phyloP scores from a whole-genome alignment of 2,113 vertebrate species.

The Chloebia gouldiae region DNA sequence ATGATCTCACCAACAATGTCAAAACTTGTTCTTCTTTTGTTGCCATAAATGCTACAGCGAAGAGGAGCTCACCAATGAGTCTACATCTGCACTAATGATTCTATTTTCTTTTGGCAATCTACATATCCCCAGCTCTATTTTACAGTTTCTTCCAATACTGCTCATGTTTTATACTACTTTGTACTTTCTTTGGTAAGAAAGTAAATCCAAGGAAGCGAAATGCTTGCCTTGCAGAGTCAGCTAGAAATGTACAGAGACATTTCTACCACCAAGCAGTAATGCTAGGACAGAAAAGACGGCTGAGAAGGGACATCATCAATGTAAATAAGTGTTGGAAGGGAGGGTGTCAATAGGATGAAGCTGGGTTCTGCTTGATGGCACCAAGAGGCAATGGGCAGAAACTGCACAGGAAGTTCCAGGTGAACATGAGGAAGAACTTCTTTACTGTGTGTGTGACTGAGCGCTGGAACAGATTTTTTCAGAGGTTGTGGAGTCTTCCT shows the following conservation, averaged over 20 bases:
- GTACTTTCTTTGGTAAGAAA: neutral
- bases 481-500: neutral
- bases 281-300: neutral
- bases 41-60: neutral
- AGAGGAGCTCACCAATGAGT: neutral
- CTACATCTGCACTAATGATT: neutral
- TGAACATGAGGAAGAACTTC: neutral
- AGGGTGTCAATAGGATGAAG: neutral
- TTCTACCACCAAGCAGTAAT: neutral
- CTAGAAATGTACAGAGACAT: neutral
- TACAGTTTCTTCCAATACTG: neutral
- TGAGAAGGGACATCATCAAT: neutral
- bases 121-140: neutral
- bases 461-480: neutral
- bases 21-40: neutral
- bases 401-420: neutral
- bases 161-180: neutral
- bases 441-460: neutral
- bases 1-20: neutral
- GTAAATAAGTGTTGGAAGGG: neutral
- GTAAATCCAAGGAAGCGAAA: neutral
- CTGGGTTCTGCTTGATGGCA: fast-evolving
- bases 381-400: neutral
- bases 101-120: neutral
- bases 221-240: neutral